Evolutionary conservation across 2,888 invertebrate species (phyloP).

Genomic region (Sylvicola cinctus): DNA sequence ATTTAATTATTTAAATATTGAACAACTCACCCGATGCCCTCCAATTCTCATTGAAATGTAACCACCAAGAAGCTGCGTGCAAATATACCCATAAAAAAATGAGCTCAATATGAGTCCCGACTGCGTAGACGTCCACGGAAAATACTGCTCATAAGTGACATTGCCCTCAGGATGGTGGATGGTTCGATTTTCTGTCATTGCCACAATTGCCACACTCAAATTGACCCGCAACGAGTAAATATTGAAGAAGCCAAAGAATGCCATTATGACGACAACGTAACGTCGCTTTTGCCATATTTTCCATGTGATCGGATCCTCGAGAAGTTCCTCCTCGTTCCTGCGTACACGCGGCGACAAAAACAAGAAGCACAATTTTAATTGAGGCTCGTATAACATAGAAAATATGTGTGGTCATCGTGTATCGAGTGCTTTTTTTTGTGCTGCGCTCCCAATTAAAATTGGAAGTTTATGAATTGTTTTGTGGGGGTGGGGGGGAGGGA

Average conservation of each 20-base stretch:
- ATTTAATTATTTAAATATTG: too few relatives aligned
- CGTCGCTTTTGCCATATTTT: constrained; percentile 53
- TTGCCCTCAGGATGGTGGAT: background rate
- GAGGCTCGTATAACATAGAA: too few relatives aligned
- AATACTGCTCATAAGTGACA: constrained; percentile 33
- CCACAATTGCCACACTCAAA: constrained; percentile 84
- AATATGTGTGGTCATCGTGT: too few relatives aligned
- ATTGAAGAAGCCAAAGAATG: constrained; percentile 70
- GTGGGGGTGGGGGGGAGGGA: too few relatives aligned
- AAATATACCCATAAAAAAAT: constrained; percentile 76
- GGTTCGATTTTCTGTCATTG: constrained; percentile 53
- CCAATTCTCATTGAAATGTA: constrained; percentile 68
- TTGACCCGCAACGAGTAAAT: constrained; percentile 69
- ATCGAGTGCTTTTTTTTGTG: too few relatives aligned
- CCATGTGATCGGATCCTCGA: too few relatives aligned
- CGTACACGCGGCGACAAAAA: too few relatives aligned
- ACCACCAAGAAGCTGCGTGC: constrained; percentile 67
- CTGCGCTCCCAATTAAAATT: too few relatives aligned
- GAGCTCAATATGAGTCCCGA: constrained; percentile 65
- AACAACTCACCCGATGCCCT: constrained; percentile 54
- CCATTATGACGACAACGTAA: constrained; percentile 51
- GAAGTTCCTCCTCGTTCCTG: too few relatives aligned
- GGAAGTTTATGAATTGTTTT: too few relatives aligned
- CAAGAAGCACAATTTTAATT: too few relatives aligned
- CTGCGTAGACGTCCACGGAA: constrained; percentile 58